phyloP scores from a whole-genome alignment of 2,113 vertebrate genomes.

The Ibidorhyncha struthersii region DNA sequence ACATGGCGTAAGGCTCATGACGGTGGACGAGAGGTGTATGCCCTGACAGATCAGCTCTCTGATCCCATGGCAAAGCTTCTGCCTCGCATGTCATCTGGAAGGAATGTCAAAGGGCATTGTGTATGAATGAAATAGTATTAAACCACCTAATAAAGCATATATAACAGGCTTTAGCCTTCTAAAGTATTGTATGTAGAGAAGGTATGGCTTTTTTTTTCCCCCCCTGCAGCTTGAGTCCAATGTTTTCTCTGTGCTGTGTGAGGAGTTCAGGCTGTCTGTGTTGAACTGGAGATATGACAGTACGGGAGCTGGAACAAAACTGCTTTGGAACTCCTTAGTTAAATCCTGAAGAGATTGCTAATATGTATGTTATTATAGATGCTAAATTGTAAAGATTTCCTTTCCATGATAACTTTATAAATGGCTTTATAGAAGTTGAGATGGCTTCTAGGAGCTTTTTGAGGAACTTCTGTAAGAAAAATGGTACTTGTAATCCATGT shows the following conservation, averaged over 20 bases:
- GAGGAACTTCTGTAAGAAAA: background rate
- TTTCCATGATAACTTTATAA: background rate
- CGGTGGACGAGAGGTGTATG: rapidly evolving
- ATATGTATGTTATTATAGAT: background rate
- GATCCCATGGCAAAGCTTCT: background rate
- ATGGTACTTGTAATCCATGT: background rate
- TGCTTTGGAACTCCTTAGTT: background rate
- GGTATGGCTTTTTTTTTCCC: background rate
- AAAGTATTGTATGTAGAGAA: background rate
- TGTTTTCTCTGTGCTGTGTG: background rate
- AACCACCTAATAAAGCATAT: background rate
- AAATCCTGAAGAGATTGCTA: background rate
- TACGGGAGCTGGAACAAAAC: background rate
- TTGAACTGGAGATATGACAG: background rate
- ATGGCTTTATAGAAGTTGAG: background rate
- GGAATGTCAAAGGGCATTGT: background rate
- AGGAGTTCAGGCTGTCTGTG: background rate
- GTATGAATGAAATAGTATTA: background rate
- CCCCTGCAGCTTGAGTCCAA: background rate
- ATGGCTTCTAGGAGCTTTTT: background rate
- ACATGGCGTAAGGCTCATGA: background rate
- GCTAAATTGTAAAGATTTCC: background rate
- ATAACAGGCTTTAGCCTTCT: background rate
- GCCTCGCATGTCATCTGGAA: rapidly evolving
- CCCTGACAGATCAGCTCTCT: background rate